Base-by-base conservation (phyloP, 2,113 vertebrate species). In the Oreochromis niloticus region DNA sequence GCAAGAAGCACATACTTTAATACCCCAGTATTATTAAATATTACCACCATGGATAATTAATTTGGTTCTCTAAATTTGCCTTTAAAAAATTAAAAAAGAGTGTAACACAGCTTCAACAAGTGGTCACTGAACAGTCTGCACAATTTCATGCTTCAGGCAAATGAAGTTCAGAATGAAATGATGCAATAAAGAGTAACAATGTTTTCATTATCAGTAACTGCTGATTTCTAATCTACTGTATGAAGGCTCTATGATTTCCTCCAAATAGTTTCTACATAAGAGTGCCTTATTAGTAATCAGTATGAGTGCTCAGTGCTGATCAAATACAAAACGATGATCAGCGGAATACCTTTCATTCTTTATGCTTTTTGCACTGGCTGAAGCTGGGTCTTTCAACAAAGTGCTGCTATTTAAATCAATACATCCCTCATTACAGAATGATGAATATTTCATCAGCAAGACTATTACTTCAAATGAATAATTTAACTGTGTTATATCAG, bases 401-500 rank as follows among this genome's bases (percentile, higher is more conserved):
- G 92, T 88, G 84, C 92, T 92, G 86, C 93, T 95, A 92, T 96
- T 96, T 95, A 95, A 96, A 96, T 96, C 95, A 95, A 96, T 96
- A 94, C 92, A 93, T 96, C 88, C 95, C 93, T 95, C 94, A 95
- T 96, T 95, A 96, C 90, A 83, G 87, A 85, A 89, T 91, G 87
- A 94, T 96, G 92, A 95, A 96, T 96, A 95, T 96, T 96, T 96
- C 92, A 96, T 94, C 93, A 92, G 89, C 55, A 56, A 91, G 94
- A 91, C 94, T 95, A 95, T 96, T 95, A 95, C 95, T 96, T 95
- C 93, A 95, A 93, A 93, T 96, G 95, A 96, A 96, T 96, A 95
- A 96, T 95, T 95, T 90, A 96, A 89, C 90, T 93, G 71, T 93
- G 94, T 95, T 96, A 94, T 95, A 96, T 94, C 93, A 94, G 92